Percentiles rank a stretch among this genome's conserved stretches.
phyloP scores from a whole-genome alignment of 2,113 vertebrate genomes.

The Grus americana region DNA sequence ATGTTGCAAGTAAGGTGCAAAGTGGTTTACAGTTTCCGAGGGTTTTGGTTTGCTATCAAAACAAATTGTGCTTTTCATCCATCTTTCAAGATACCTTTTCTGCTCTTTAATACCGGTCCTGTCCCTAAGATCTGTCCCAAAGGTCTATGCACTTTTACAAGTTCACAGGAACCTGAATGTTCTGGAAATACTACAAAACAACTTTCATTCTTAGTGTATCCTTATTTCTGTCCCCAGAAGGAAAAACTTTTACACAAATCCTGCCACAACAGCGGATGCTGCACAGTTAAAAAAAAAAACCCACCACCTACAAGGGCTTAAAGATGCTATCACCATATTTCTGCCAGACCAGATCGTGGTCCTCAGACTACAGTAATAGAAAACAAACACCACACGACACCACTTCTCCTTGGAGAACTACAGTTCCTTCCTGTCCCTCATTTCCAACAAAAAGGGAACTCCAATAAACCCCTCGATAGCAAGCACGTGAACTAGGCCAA shows the following conservation, averaged over 20 bases:
- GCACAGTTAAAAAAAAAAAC: neutral
- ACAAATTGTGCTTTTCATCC: neutral
- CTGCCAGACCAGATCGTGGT: neutral
- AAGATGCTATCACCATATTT: neutral
- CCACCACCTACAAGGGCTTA: neutral
- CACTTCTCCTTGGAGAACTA: neutral
- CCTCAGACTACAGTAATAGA: accelerated
- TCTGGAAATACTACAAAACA: neutral
- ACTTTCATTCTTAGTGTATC: neutral
- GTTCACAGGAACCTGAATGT: neutral
- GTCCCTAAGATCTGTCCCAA: neutral
- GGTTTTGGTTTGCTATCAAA: neutral
- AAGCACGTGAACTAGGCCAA: too few species aligned
- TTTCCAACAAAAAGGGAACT: neutral
- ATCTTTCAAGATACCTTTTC: neutral
- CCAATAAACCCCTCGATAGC: accelerated
- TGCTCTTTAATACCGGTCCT: neutral
- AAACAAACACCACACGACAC: accelerated
- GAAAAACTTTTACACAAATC: neutral
- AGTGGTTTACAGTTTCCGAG: accelerated
- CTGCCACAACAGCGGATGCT: neutral
- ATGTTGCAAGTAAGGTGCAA: accelerated
- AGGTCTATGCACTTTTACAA: neutral
- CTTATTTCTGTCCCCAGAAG: neutral
- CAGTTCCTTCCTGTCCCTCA: neutral